Conservation (phyloP, 1,140 invertebrate species). For the Cepaea nemoralis region DNA sequence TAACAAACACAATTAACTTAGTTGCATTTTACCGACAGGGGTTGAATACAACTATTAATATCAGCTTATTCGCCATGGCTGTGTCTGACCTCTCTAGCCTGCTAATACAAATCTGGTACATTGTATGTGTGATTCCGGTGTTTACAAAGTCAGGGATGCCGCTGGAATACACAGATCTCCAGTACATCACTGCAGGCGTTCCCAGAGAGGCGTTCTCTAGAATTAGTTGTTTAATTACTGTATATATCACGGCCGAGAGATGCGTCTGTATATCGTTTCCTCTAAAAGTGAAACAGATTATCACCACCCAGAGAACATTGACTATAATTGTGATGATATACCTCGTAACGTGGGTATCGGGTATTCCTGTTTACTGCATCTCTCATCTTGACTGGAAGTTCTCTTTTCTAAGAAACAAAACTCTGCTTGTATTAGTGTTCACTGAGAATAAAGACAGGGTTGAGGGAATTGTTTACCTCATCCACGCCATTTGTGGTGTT, state of each 20-base stretch:
- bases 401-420: not conserved
- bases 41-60: too few relatives aligned
- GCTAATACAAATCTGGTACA: too few relatives aligned
- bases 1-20: too few relatives aligned
- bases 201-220: not conserved
- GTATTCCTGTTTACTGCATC: too few relatives aligned
- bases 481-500: not conserved
- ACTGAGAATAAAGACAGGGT: not conserved
- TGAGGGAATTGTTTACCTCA: not conserved
- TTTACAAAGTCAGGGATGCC: too few relatives aligned
- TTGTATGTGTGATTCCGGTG: too few relatives aligned
- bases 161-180: too few relatives aligned
- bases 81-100: too few relatives aligned
- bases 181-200: not conserved
- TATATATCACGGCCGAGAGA: not conserved
- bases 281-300: not conserved
- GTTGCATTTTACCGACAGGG: too few relatives aligned
- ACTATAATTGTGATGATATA: not conserved
- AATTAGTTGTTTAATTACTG: not conserved
- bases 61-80: too few relatives aligned
- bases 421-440: not conserved
- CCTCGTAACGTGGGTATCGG: not conserved
- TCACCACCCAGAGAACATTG: not conserved
- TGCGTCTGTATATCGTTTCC: not conserved
- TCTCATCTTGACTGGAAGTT: constrained; percentile 12